phyloP scores from a whole-genome alignment of 2,888 invertebrate species.

The Dryocosmus kuriphilus region DNA sequence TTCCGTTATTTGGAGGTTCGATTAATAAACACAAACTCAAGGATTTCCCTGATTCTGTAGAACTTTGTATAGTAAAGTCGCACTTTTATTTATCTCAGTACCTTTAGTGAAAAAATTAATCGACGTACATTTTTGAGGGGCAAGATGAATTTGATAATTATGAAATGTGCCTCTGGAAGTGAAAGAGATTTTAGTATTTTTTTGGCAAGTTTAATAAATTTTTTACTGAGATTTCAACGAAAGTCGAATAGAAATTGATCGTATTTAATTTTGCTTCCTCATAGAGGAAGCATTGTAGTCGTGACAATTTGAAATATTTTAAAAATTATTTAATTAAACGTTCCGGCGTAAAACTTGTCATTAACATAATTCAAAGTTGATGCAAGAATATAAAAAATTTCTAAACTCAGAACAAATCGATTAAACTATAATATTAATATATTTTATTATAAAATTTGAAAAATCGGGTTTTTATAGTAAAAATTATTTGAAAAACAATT shows the following conservation, averaged over 20 bases:
- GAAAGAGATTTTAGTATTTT: constrained; percentile 17
- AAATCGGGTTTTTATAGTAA: no score
- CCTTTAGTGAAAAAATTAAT: not conserved
- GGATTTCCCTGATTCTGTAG: not conserved
- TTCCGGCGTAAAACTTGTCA: no score
- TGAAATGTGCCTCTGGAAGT: not conserved
- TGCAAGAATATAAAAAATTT: no score
- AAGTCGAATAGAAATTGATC: not conserved
- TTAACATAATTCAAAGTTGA: no score
- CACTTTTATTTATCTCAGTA: constrained; percentile 5
- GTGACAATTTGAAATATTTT: no score
- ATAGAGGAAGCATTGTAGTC: no score
- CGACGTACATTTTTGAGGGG: not conserved
- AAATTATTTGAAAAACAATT: no score
- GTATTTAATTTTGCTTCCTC: not conserved
- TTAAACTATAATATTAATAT: no score
- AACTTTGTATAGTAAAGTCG: constrained; percentile 9
- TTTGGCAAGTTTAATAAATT: constrained; percentile 30
- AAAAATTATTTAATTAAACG: no score
- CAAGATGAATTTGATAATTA: not conserved
- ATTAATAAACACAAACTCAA: not conserved
- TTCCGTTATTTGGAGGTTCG: not conserved
- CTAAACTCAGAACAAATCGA: no score
- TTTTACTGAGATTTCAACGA: constrained; percentile 7
- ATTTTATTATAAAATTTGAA: no score